A percentile compares a stretch with the other conserved stretches of the same genome.
Conservation (phyloP, 2,113 vertebrate species). For the Mellivora capensis region DNA sequence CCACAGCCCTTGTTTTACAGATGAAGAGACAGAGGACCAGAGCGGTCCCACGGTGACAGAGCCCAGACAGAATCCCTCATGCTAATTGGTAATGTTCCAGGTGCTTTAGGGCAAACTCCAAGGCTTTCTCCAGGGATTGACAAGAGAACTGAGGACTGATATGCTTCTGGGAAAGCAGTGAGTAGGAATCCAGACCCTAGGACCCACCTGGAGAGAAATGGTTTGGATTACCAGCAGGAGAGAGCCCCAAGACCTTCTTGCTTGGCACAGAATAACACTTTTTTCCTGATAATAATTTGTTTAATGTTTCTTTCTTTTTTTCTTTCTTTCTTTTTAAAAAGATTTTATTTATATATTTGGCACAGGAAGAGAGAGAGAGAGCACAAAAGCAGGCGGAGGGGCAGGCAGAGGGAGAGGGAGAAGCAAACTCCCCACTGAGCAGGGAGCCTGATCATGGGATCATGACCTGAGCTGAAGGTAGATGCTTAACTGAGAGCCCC, state of each 20-base stretch:
- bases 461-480: background rate
- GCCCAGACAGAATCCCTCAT: background rate
- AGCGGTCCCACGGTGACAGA: background rate
- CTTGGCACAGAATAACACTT: background rate
- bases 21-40: background rate
- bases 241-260: background rate
- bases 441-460: too few relatives aligned
- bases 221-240: background rate
- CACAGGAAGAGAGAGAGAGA: too few relatives aligned
- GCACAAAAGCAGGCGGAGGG: too few relatives aligned
- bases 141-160: background rate
- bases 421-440: too few relatives aligned
- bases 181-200: background rate
- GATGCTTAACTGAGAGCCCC: background rate
- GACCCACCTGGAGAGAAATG: background rate
- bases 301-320: background rate
- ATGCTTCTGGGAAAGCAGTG: background rate
- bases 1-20: background rate
- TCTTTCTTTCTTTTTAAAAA: too few relatives aligned
- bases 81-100: background rate
- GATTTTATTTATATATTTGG: too few relatives aligned
- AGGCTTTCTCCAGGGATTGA: background rate
- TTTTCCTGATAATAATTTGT: background rate
- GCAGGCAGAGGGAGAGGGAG: too few relatives aligned
- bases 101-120: background rate